Evolutionary conservation across 2,113 vertebrate genomes (phyloP).

Genomic region (Meriones unguiculatus): DNA sequence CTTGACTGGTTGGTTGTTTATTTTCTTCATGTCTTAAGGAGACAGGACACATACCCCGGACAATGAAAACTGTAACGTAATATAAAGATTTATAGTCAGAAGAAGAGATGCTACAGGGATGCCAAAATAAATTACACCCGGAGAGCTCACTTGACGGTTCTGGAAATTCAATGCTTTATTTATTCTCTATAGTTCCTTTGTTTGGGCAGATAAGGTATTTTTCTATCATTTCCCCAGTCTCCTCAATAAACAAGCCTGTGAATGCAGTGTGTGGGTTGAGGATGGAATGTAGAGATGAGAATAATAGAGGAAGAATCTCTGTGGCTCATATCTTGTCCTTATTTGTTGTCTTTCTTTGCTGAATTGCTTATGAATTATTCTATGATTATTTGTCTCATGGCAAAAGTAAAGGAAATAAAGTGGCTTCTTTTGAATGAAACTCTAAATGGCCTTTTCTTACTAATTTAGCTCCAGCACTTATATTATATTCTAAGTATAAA

Average conservation of each 20-base stretch:
- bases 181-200: conserved; percentile 57
- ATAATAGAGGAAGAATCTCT: neutral
- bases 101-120: conserved; percentile 35
- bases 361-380: conserved; percentile 33
- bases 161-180: conserved; percentile 44
- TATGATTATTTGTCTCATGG: conserved; percentile 42
- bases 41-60: neutral
- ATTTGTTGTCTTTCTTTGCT: neutral
- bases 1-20: neutral
- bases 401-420: conserved; percentile 56
- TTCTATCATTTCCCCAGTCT: conserved; percentile 58
- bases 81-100: conserved; percentile 52
- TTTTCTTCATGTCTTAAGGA: conserved; percentile 45
- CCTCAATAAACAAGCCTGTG: conserved; percentile 1
- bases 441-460: neutral
- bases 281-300: neutral
- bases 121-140: conserved; percentile 56
- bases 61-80: conserved; percentile 7
- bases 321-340: neutral
- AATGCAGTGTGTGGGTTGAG: neutral
- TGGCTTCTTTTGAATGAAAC: conserved; percentile 20
- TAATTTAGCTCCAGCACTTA: neutral
- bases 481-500: conserved; percentile 14
- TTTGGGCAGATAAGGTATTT: conserved; percentile 42
- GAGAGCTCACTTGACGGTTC: conserved; percentile 24